phyloP scores from a whole-genome alignment of 2,888 invertebrate species.

The Abrostola tripartita region DNA sequence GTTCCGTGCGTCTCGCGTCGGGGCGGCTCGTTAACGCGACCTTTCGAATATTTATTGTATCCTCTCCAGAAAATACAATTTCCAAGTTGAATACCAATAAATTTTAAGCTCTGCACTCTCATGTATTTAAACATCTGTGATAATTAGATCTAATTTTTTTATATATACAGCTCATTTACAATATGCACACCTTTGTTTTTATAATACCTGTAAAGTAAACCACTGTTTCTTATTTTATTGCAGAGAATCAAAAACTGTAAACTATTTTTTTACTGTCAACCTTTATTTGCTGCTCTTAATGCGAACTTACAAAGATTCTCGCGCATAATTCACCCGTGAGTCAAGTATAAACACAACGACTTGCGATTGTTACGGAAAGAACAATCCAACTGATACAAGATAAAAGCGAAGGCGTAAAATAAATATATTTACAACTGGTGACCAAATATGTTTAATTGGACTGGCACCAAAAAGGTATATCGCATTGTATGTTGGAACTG shows the following conservation, averaged over 20 bases:
- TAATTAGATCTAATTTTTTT: constrained; percentile 43
- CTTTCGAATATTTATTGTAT: constrained; percentile 87
- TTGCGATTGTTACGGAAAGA: constrained; percentile 78
- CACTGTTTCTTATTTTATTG: constrained; percentile 11
- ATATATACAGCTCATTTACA: constrained; percentile 12
- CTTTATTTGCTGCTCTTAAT: constrained; percentile 48
- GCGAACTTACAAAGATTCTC: constrained; percentile 54
- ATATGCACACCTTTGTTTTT: background rate
- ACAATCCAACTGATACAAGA: constrained; percentile 83
- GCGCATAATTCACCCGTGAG: constrained; percentile 69
- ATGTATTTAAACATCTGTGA: constrained; percentile 51
- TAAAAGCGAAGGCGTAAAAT: constrained; percentile 79
- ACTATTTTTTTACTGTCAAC: constrained; percentile 36
- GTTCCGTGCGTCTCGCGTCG: constrained; percentile 80
- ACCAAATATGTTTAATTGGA: constrained; percentile 81
- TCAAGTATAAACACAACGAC: constrained; percentile 74
- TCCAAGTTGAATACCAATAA: constrained; percentile 82
- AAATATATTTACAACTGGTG: constrained; percentile 77
- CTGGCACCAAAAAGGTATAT: constrained; percentile 66
- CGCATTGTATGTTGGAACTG: constrained; percentile 19
- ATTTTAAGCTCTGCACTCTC: constrained; percentile 74
- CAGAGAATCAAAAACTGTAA: constrained; percentile 15
- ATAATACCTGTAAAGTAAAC: background rate
- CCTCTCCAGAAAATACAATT: constrained; percentile 86
- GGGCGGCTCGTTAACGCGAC: constrained; percentile 86